Evolutionary conservation across 2,797 vertebrate species (phyloP).

Genomic region (Ispidina lecontei): DNA sequence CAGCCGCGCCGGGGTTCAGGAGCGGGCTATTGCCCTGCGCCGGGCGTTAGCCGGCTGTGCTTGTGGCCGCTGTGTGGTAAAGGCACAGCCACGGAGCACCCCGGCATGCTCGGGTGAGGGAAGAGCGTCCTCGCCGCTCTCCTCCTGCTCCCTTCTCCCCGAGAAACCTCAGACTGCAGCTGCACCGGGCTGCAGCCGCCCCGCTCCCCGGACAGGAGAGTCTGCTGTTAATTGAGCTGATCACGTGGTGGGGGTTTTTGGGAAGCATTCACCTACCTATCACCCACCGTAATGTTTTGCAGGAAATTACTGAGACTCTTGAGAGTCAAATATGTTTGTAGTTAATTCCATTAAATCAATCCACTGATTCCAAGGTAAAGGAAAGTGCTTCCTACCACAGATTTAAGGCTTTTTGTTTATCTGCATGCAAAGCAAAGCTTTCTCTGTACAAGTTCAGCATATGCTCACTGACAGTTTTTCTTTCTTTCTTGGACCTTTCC

Average conservation of each 20-base stretch:
- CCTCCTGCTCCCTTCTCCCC: too few relatives aligned
- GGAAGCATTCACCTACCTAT: too few relatives aligned
- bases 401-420: background rate
- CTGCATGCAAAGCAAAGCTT: background rate
- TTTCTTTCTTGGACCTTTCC: background rate
- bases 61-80: too few relatives aligned
- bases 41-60: too few relatives aligned
- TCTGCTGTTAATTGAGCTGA: fast-evolving
- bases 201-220: background rate
- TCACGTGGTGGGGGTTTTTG: fast-evolving
- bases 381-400: background rate
- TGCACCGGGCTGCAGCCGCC: background rate
- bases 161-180: background rate
- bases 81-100: background rate
- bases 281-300: fast-evolving
- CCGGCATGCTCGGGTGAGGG: background rate
- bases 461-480: background rate
- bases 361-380: background rate
- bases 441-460: background rate
- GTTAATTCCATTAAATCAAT: background rate
- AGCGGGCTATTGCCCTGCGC: background rate
- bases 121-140: too few relatives aligned
- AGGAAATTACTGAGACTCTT: fast-evolving
- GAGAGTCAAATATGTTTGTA: background rate
- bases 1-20: too few relatives aligned